Evolutionary conservation across 2,797 vertebrate genomes (phyloP).

Genomic region (Benthosema pterotum): DNA sequence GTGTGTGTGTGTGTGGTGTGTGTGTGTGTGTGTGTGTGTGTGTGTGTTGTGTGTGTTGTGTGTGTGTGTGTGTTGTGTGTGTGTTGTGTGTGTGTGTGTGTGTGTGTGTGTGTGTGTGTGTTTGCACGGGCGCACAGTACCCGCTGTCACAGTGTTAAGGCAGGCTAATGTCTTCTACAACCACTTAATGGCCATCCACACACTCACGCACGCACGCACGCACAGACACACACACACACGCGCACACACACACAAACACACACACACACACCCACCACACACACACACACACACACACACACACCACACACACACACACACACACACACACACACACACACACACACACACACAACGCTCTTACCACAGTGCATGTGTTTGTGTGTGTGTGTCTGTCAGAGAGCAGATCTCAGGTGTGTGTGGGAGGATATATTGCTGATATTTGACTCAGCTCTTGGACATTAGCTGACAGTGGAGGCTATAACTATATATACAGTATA

Average conservation of each 20-base stretch:
- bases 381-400: no score
- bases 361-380: no score
- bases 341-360: not conserved
- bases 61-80: not conserved
- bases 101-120: constrained; percentile 21
- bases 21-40: constrained; percentile 1
- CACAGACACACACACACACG: not conserved
- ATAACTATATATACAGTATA: no score
- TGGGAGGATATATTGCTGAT: no score
- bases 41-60: constrained; percentile 17
- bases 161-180: constrained; percentile 33
- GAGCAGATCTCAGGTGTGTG: not conserved
- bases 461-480: no score
- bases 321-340: no score
- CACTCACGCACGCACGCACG: not conserved
- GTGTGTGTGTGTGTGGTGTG: not conserved
- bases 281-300: not conserved
- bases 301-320: no score
- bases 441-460: no score
- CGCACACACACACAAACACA: not conserved
- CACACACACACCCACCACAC: no score
- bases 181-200: constrained; percentile 12
- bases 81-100: constrained; percentile 22
- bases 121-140: not conserved
- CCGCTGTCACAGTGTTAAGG: constrained; percentile 14